Evolutionary conservation across 1,140 invertebrate genomes (phyloP), one percentile per base, ranked within the genome.

Genomic region (Drosophila nikananu): DNA sequence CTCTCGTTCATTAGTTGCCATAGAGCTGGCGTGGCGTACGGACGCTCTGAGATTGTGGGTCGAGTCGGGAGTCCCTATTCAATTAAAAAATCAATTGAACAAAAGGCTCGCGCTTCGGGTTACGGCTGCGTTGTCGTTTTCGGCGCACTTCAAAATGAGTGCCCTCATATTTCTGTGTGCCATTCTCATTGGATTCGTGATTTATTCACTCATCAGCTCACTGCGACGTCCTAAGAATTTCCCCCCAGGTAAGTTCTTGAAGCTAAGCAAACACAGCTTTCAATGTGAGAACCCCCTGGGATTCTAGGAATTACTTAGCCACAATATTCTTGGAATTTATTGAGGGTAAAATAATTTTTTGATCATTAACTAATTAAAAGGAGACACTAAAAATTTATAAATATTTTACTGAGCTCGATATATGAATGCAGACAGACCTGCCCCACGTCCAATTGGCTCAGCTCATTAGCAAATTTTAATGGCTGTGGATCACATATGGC

Each of bases 191-290:
- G 91, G 74, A 12, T 83, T 68, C 27, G 25, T 86, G 19, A 61
- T 91, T 32, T 84, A 77, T 77, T 81, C 62, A 30, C 39, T 92
- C 23, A 17, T 92, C 3, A 80, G 48, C 8, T 91, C 91, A 8
- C 46, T 91, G 35, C 74, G 72, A 41, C 73, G 91, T 8, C 91
- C 91, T 5, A 73, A 68, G 61, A 92, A 92, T 72, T 92, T 90
- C 63, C 91, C 91, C 41, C 91, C 91, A 83, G 91, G 91, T 92
- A 30, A 91, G 80, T 44, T 65, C n/a, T 52, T 35, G 9, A 17
- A 17, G 15, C 32, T 37, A 55, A 23, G 5, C 19, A 55, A 55
- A 37, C 32, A 23, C 15, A 23, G 19, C 15, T 25, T 27, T 5
- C 1, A 30, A 30, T 13, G 25, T 19, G 49, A 19, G 2, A 52